Evolutionary conservation across 2,888 invertebrate species (phyloP).

Genomic region (Cryptocheilus praepositus): DNA sequence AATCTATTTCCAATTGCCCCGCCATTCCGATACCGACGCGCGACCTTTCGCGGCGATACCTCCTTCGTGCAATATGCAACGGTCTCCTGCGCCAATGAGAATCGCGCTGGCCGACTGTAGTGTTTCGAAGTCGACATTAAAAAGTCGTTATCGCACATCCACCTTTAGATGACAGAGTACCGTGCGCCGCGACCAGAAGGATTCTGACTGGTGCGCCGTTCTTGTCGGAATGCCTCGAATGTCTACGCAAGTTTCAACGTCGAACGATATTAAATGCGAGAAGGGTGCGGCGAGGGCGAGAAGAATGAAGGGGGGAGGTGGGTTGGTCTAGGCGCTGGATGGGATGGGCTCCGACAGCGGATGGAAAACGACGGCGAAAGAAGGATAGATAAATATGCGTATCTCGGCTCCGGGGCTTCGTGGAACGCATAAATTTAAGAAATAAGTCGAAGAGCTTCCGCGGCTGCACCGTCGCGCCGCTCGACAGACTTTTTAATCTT

Average conservation of each 20-base stretch:
- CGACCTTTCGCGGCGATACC: too few species aligned
- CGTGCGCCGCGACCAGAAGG: too few species aligned
- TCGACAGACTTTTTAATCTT: constrained; percentile 45
- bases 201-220: constrained; percentile 7
- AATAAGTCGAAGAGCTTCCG: constrained; percentile 28
- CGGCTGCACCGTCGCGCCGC: constrained; percentile 5
- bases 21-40: too few species aligned
- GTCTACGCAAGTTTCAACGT: constrained; percentile 22
- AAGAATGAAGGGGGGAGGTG: not conserved
- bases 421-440: constrained; percentile 44
- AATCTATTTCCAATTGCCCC: too few species aligned
- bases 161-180: too few species aligned
- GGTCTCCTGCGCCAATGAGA: constrained; percentile 10
- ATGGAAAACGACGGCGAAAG: constrained; percentile 4
- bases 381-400: constrained; percentile 20
- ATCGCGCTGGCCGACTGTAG: not conserved
- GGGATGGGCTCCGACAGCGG: constrained; percentile 2
- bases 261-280: constrained; percentile 16
- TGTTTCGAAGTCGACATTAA: not conserved
- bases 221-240: constrained; percentile 33
- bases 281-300: not conserved
- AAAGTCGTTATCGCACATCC: too few species aligned
- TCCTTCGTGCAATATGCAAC: too few species aligned
- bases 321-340: constrained; percentile 2
- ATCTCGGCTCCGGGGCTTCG: constrained; percentile 22